Base-by-base conservation (phyloP, 1,140 invertebrate genomes). In the Gryon sp. region DNA sequence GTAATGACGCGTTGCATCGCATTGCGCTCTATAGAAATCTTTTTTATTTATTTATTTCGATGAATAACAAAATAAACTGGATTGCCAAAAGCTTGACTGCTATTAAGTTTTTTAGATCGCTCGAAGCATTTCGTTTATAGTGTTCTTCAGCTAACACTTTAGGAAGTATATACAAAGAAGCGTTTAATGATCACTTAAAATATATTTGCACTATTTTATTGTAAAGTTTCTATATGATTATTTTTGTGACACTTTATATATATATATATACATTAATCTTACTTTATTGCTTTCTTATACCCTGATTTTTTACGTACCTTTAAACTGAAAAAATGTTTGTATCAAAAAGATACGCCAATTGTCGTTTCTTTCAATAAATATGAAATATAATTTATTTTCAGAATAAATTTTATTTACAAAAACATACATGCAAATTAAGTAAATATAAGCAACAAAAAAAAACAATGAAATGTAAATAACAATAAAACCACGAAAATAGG, bases 41-140 rank as follows among this genome's bases (percentile, higher is more conserved):
- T 43, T 43, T 66, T 48, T 11, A 48, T 63, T 62, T 66, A 38
- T 70, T 19, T 77, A 43, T 62, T 30, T 45, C 34, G 30, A 62
- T 55, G 19, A 78, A 74, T 30, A 38, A 48, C 45, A 46, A 26
- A 59, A 63, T 14, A 68, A 65, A 69, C 57, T 73, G 32, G 68
- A 78, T 63, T 78, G 76, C 69, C 34, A 68, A 40, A 63, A 69
- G 76, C 76, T 78, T 78, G 76, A 74, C 45, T 78, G 69, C 59
- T 59, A 65, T 28, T 43, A 74, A 26, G 22, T 74, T 70, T n/a
- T 18, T 63, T 74, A 69, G 60, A 70, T 78, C 40, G 68, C 55
- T 59, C 63, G 57, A 74, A 74, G 74, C 74, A 76, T 76, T 45
- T 69, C 55, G 65, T 76, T 76, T 53, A 63, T 60, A 59, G 55